phyloP scores from a whole-genome alignment of 2,888 invertebrate genomes.

The Meteorus colon region DNA sequence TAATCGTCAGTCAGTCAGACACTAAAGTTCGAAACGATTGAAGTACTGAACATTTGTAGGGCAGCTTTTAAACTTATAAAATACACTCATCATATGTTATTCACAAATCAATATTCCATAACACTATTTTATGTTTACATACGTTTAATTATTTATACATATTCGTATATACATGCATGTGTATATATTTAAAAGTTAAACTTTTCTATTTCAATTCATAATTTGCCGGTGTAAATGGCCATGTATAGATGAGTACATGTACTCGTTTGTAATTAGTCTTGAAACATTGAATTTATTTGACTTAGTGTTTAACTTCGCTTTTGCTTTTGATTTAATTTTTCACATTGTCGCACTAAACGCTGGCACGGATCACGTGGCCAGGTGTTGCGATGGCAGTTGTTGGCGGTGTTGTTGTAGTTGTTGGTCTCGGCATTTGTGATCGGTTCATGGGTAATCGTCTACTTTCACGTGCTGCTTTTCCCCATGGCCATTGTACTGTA shows the following conservation, averaged over 20 bases:
- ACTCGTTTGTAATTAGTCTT: neutral
- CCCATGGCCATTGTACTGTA: slow-evolving; percentile 78
- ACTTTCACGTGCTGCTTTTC: slow-evolving; percentile 49
- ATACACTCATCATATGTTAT: too few relatives aligned
- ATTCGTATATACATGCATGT: neutral
- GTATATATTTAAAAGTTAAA: too few relatives aligned
- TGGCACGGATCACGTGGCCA: slow-evolving; percentile 62
- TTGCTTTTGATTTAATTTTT: slow-evolving; percentile 1
- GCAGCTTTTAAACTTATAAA: too few relatives aligned
- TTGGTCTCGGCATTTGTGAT: slow-evolving; percentile 60
- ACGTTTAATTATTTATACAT: neutral
- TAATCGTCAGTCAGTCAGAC: too few relatives aligned
- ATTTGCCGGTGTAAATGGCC: neutral
- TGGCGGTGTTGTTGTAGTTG: slow-evolving; percentile 64
- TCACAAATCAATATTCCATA: too few relatives aligned
- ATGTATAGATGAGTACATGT: neutral
- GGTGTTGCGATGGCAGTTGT: slow-evolving; percentile 62
- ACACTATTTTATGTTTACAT: too few relatives aligned
- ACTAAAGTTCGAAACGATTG: too few relatives aligned
- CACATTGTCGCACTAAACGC: slow-evolving; percentile 55
- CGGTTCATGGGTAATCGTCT: slow-evolving; percentile 61
- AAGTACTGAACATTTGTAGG: too few relatives aligned
- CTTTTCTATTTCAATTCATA: neutral
- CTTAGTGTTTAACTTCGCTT: neutral
- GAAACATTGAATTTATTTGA: neutral